Evolutionary conservation across 1,140 invertebrate species (phyloP).

Genomic region (Caerostris extrusa): DNA sequence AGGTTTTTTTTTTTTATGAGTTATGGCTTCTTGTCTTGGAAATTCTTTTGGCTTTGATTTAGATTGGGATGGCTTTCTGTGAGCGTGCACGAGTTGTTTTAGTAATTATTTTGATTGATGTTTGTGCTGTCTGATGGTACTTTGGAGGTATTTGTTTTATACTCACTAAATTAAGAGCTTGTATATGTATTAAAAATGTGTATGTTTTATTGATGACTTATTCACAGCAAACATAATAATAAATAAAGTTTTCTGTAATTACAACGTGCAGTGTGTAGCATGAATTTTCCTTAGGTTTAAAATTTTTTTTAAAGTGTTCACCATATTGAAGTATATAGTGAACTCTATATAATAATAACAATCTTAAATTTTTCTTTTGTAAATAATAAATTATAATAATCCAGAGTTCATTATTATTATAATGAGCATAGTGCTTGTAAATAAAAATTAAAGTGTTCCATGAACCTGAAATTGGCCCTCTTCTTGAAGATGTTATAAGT

Average conservation of each 20-base stretch:
- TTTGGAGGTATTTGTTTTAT: background rate
- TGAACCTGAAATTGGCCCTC: too few species aligned
- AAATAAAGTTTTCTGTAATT: background rate
- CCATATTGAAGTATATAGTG: too few species aligned
- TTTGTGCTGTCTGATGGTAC: background rate
- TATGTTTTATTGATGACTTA: background rate
- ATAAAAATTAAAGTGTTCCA: too few species aligned
- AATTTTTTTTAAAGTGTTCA: too few species aligned
- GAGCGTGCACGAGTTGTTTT: background rate
- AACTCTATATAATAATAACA: too few species aligned
- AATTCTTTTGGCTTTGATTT: slow-evolving; percentile 6
- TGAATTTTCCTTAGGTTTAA: background rate
- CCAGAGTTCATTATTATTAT: too few species aligned
- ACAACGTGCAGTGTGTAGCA: background rate
- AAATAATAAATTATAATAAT: too few species aligned
- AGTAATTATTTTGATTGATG: slow-evolving; percentile 1
- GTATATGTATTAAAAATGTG: background rate
- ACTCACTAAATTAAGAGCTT: too few species aligned
- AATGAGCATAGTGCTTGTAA: too few species aligned
- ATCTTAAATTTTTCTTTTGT: too few species aligned
- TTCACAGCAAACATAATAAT: background rate
- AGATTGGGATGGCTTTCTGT: background rate
- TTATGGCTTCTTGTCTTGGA: background rate
- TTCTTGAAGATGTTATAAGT: too few species aligned
- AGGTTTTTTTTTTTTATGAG: background rate